phyloP scores from a whole-genome alignment of 1,140 invertebrate genomes.

The Bombus pyrosoma region DNA sequence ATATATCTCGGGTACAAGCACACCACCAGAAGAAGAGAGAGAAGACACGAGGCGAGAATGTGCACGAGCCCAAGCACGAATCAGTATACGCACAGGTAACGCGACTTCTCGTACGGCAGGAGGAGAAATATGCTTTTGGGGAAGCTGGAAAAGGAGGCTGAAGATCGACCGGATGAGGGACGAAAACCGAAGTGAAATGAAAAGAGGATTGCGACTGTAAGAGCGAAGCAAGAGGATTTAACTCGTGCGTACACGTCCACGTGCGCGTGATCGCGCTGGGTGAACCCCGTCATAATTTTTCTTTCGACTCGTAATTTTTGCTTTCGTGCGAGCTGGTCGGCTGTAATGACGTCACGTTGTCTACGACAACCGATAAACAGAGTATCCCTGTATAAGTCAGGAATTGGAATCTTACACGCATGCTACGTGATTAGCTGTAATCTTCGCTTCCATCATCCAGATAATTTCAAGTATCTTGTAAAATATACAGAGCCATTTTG shows the following conservation, averaged over 20 bases:
- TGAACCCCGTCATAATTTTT: conserved; percentile 58
- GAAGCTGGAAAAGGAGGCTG: conserved; percentile 39
- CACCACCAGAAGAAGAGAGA: too few species aligned
- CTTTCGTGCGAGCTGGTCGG: conserved; percentile 33
- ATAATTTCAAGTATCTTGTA: not conserved
- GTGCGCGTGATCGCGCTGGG: conserved; percentile 28
- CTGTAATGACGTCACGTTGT: conserved; percentile 46
- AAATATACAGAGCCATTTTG: not conserved
- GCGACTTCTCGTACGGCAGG: not conserved
- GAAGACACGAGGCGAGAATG: not conserved
- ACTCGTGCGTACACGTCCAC: conserved; percentile 33
- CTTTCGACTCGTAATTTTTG: conserved; percentile 39
- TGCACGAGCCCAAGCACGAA: not conserved
- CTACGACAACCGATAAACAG: conserved; percentile 52
- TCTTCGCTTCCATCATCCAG: not conserved
- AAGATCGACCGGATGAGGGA: not conserved
- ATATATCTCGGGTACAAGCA: conserved; percentile 36
- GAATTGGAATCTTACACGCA: conserved; percentile 27
- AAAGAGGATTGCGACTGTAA: not conserved
- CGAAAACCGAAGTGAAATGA: too few species aligned
- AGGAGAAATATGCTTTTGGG: conserved; percentile 44
- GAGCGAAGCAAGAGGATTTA: conserved; percentile 15
- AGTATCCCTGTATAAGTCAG: conserved; percentile 17
- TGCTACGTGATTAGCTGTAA: not conserved
- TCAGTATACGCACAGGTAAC: conserved; percentile 27